These are phyloP conservation scores for Macroramphosus scolopax DNA, from an alignment of 2,797 vertebrate genomes.

Conservation along the genomic window DNA sequence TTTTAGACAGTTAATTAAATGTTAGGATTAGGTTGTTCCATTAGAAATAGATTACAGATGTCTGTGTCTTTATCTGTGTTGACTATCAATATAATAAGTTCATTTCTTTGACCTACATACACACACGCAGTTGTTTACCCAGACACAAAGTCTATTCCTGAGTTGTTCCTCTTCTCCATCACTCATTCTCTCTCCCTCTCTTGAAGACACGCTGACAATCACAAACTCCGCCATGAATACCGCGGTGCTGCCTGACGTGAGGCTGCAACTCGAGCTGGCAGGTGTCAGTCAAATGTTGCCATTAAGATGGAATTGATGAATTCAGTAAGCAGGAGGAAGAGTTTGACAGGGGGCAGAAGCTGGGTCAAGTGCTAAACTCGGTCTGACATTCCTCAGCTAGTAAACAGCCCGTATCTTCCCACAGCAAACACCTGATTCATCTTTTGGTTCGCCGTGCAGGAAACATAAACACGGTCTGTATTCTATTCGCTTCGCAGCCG, in stretches of 20 bases:
- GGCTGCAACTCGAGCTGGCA: conserved; percentile 31
- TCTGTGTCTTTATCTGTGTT: too few species aligned
- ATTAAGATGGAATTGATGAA: conserved; percentile 43
- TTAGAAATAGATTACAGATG: too few species aligned
- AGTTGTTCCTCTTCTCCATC: conserved; percentile 5
- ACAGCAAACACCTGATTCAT: conserved; percentile 6
- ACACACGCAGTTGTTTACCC: background rate
- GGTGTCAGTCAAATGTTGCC: conserved; percentile 57
- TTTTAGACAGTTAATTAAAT: background rate
- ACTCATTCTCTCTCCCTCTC: conserved; percentile 6
- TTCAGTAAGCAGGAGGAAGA: conserved; percentile 11
- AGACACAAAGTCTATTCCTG: background rate
- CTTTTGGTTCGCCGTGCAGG: background rate
- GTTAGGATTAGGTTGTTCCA: too few species aligned
- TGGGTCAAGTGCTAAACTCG: background rate
- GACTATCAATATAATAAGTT: too few species aligned
- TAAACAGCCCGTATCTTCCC: background rate
- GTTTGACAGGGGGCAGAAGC: conserved; percentile 20
- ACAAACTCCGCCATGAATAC: conserved; percentile 2
- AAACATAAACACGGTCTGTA: background rate
- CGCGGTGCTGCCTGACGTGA: conserved; percentile 21
- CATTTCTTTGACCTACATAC: conserved; percentile 10
- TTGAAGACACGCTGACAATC: conserved; percentile 1
- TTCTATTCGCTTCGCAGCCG: conserved; percentile 14
- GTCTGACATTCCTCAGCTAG: conserved; percentile 12